Base-by-base conservation (phyloP, 2,113 vertebrate species). In the Meleagris gallopavo region DNA sequence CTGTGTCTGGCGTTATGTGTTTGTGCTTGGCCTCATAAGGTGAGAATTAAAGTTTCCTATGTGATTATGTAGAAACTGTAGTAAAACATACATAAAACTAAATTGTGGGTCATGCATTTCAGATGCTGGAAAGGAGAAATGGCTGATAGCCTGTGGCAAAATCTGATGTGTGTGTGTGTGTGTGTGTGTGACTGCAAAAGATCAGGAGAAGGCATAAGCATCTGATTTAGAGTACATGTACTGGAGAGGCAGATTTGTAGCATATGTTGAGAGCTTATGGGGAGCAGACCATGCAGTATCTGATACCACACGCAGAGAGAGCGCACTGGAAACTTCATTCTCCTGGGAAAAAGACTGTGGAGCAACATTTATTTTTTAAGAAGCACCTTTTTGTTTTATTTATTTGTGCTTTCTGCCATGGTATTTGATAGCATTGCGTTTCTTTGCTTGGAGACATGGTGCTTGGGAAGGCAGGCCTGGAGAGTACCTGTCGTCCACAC, bases 211-310 rank as follows among this genome's bases (percentile, higher is more conserved):
- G 21, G 74, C 93, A 89, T 96, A 90, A 93, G 81, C 60, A 29
- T 96, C 88, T 96, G 88, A 96, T 96, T 96, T 96, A 85, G 62
- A 73, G 85, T 45, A 60, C 78, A 83, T 89, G 88, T 87, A 92
- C 71, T 61, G 66, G 50, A 80, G 88, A 85, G 64, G 77, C 86
- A 94, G 81, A 96, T 96, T 93, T 10, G 0, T 89, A 95, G 89
- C 95, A 96, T 40, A 92, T 96, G 94, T 91, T 15, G 62, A 64
- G 94, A 95, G 86, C 88, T 95, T 93, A 95, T 67, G 92, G 64
- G 77, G 92, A 97, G 85, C 93, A 95, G 90, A 77, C 83, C 66
- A 27, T 69, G 66, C 78, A 85, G 38, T 66, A 61, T 93, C 55
- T 67, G 90, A 85, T 92, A 87, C 96, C 94, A 93, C 94, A 97